These are phyloP conservation scores for Rhombomys opimus DNA, from an alignment of 2,113 vertebrate genomes.

Conservation along the genomic window DNA sequence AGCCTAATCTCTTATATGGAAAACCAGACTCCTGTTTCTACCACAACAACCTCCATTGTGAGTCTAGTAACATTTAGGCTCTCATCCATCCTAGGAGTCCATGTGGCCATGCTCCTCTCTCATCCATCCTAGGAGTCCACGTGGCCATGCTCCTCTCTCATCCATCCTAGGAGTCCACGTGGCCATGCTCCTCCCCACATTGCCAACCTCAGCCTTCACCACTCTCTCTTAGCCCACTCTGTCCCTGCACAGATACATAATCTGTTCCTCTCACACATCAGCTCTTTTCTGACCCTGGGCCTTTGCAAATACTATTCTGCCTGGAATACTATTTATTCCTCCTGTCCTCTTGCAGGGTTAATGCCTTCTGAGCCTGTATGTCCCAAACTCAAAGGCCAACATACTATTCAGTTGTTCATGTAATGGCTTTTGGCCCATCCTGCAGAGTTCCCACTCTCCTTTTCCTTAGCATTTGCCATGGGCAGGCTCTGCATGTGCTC, in stretches of 20 bases:
- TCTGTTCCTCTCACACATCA: not conserved
- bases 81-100: not conserved
- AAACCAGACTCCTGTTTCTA: not conserved
- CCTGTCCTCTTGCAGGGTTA: not conserved
- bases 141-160: too few species aligned
- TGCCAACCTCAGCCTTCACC: not conserved
- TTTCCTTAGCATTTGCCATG: fast-evolving
- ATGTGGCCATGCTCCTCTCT: not conserved
- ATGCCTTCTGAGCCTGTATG: not conserved
- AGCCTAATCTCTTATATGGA: not conserved
- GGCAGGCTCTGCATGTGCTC: not conserved
- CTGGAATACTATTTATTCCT: not conserved
- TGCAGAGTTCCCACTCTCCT: too few species aligned
- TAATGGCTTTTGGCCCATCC: not conserved
- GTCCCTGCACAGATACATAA: not conserved
- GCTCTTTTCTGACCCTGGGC: not conserved
- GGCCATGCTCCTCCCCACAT: not conserved
- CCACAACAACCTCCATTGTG: too few species aligned
- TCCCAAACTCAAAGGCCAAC: not conserved
- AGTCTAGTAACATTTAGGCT: not conserved
- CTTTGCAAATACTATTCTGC: not conserved
- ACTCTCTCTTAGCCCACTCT: not conserved
- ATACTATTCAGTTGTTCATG: not conserved
- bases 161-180: not conserved
- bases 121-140: not conserved